Evolutionary conservation across 2,797 vertebrate genomes (phyloP), one percentile per base, ranked within the genome.

Genomic region (Hippocampus kuda): DNA sequence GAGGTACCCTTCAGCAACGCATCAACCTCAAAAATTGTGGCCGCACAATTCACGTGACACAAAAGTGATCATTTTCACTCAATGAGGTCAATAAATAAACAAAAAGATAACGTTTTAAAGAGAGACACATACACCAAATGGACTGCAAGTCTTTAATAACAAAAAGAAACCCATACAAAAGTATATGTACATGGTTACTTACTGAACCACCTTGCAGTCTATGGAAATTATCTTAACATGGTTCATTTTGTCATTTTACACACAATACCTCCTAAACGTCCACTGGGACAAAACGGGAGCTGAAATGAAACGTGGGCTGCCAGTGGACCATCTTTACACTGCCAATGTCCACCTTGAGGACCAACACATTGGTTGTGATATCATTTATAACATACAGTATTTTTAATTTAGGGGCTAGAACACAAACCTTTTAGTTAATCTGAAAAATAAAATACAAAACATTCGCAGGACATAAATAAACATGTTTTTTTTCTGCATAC

Each of bases 131-230:
- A 80, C 73, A 84, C 78, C 74, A 67, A 79, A 86, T 84, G 81
- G 83, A 88, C 85, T 84, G 77, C 65, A 84, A 85, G 83, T 86
- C 85, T 92, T 92, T 92, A 92, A 89, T 91, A 89, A 87, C 81
- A 82, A 88, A 80, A 81, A 87, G 57, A 81, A 81, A 79, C 68
- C 71, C 85, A 89, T 91, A 92, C 84, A 91, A 92, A 92, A 91
- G 86, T 87, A 86, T 89, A 87, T 90, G 81, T 89, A 91, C 90
- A 91, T 81, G 79, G 80, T 88, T 82, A 86, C 81, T 83, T 80
- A 79, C 74, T 83, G 79, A 79, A 77, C 77, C 79, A 77, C 79
- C 65, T 48, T 82, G 83, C 81, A 81, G 77, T 84, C 86, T 83
- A 86, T 88, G 86, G 84, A 88, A 88, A 88, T 77, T 66, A 72